phyloP scores from a whole-genome alignment of 2,797 vertebrate species.

The Malacoctenus gilli region DNA sequence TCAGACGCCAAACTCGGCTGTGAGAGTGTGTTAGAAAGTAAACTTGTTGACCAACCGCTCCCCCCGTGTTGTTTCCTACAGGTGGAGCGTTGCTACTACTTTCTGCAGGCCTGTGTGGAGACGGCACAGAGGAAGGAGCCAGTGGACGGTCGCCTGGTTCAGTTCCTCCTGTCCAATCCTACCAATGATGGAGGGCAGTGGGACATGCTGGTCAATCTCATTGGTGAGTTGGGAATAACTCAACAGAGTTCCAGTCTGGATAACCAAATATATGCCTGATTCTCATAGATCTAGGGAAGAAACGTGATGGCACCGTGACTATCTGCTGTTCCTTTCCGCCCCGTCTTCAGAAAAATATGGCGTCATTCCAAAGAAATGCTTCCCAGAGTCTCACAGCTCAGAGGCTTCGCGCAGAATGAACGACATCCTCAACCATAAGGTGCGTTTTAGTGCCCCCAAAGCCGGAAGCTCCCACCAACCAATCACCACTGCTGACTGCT shows the following conservation, averaged over 20 bases:
- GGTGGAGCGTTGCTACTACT: conserved; percentile 96
- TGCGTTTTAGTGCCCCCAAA: conserved; percentile 50
- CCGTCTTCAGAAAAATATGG: conserved; percentile 90
- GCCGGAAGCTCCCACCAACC: too few relatives aligned
- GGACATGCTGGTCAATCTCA: conserved; percentile 98
- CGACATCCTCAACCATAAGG: conserved; percentile 98
- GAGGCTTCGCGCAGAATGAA: conserved; percentile 98
- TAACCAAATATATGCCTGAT: too few relatives aligned
- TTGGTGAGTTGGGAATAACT: conserved; percentile 82
- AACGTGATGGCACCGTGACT: too few relatives aligned
- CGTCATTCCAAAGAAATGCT: conserved; percentile 96
- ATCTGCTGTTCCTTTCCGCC: conserved; percentile 1
- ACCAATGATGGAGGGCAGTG: conserved; percentile 97
- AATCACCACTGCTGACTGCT: conserved; percentile 1
- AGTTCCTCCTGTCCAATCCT: conserved; percentile 94
- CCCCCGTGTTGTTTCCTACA: conserved; percentile 50
- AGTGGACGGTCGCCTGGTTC: conserved; percentile 91
- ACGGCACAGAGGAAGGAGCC: conserved; percentile 92
- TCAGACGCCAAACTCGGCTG: too few relatives aligned
- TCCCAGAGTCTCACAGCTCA: conserved; percentile 95
- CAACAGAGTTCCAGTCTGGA: too few relatives aligned
- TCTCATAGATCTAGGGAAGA: too few relatives aligned
- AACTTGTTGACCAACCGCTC: neutral
- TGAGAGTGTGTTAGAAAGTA: too few relatives aligned
- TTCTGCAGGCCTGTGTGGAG: conserved; percentile 92